These are phyloP conservation scores for Paedocypris micromegethes DNA, from an alignment of 2,797 vertebrate species.

Conservation along the genomic window DNA sequence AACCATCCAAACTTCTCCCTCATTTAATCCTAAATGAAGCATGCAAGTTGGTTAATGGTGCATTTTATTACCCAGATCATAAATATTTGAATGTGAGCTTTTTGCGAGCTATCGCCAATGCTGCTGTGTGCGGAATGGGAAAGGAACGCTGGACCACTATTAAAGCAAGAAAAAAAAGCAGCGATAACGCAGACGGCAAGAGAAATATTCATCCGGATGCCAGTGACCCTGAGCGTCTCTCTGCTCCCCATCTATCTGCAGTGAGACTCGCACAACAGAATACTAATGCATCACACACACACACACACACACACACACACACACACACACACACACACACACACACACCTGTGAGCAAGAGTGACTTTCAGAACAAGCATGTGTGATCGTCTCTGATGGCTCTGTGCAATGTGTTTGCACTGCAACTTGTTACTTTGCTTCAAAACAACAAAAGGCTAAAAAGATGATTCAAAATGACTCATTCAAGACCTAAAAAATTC, in stretches of 20 bases:
- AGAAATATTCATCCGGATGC: conserved; percentile 47
- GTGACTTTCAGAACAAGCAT: conserved; percentile 15
- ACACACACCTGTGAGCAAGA: not conserved
- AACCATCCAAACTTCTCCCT: too few species aligned
- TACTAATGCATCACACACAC: conserved; percentile 20
- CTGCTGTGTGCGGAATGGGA: too few species aligned
- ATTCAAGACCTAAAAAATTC: too few species aligned
- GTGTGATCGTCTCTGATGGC: not conserved
- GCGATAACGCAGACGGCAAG: conserved; percentile 17
- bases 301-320: conserved; percentile 1
- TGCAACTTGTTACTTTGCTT: not conserved
- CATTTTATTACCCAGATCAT: too few species aligned
- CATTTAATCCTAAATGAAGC: too few species aligned
- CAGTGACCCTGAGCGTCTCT: conserved; percentile 30
- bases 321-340: conserved; percentile 16
- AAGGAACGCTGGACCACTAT: not conserved
- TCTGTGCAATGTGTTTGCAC: not conserved
- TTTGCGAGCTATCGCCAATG: too few species aligned
- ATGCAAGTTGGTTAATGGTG: too few species aligned
- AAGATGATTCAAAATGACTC: too few species aligned
- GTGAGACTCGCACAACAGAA: conserved; percentile 18
- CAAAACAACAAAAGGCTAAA: not conserved
- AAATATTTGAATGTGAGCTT: too few species aligned
- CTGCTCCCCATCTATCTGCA: conserved; percentile 26
- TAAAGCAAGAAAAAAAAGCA: not conserved